These are phyloP conservation scores for Corythoichthys haematopterus DNA, from an alignment of 2,113 vertebrate genomes.

Conservation along the genomic window DNA sequence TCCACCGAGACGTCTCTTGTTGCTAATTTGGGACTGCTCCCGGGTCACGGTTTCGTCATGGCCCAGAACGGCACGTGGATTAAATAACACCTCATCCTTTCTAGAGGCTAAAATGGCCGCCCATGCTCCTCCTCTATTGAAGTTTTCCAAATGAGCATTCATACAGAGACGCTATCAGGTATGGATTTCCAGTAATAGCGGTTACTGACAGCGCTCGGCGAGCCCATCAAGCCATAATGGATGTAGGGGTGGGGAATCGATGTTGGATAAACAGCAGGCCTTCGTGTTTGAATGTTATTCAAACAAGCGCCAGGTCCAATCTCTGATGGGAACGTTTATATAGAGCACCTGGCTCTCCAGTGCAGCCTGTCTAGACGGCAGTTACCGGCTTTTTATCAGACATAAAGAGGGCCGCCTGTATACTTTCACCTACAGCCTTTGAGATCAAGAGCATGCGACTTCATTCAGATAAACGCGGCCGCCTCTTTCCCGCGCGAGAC, in stretches of 20 bases:
- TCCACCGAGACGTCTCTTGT: conserved; percentile 57
- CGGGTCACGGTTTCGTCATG: conserved; percentile 63
- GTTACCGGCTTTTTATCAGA: neutral
- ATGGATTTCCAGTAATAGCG: conserved; percentile 72
- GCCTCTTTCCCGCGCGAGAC: neutral
- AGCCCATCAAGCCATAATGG: conserved; percentile 42
- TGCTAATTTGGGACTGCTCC: conserved; percentile 64
- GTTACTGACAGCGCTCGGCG: conserved; percentile 39
- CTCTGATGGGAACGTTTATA: conserved; percentile 47
- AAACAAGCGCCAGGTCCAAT: conserved; percentile 49
- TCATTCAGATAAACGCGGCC: neutral
- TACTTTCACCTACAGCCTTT: neutral
- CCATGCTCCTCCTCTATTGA: conserved; percentile 41
- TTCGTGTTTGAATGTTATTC: conserved; percentile 49
- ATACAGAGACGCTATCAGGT: conserved; percentile 59
- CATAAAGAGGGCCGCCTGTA: neutral
- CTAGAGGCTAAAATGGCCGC: neutral
- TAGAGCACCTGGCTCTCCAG: conserved; percentile 43
- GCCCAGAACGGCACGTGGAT: conserved; percentile 47
- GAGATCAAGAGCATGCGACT: neutral
- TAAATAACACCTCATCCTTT: neutral
- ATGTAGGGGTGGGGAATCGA: conserved; percentile 37
- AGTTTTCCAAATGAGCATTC: conserved; percentile 39
- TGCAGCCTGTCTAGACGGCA: conserved; percentile 23
- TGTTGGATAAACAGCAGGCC: conserved; percentile 58